Evolutionary conservation across 2,888 invertebrate genomes (phyloP), one percentile per base, ranked within the genome.

Genomic region (Harmothoe impar): DNA sequence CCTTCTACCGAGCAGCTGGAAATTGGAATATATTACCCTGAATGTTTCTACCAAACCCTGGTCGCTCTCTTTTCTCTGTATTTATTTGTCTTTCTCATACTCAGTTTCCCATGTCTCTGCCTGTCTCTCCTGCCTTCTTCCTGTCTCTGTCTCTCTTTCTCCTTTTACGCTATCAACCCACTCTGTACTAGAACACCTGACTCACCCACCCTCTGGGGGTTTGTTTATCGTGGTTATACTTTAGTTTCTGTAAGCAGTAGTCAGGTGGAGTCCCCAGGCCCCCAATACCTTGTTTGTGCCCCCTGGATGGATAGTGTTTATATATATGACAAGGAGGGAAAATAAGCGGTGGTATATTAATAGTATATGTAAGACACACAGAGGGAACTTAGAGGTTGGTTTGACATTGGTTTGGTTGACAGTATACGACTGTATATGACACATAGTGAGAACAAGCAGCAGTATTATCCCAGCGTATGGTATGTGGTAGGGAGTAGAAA

Each of bases 311-410:
- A 15, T n/a, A n/a, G 15, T 72, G 29, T 72, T 72, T 72, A 29
- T 72, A 29, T 72, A 72, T 72, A 29, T 72, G 72, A 72, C 72
- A 72, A 3, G 72, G 3, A 72, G 72, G 62, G 31, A 72, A 72
- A 72, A 72, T 25, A 72, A 72, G 72, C 72, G 5, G 72, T 62
- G 62, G 12, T 3, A 43, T 43, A 43, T 43, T 43, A 43, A 43
- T n/a, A 62, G 62, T 25, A 3, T 29, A 29, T 1, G 3, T 3
- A 15, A 1, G 29, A 72, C 5, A 72, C 72, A 72, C 5, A 72
- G 72, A 17, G 72, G 29, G 29, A n/a, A 3, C 29, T 72, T 5
- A 5, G 7, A 62, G 1, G 62, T n/a, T 3, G 23, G 62, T 43
- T 43, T 62, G 17, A 62, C 62, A 62, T 62, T 62, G 43, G 43